phyloP scores from a whole-genome alignment of 1,140 invertebrate genomes.

The Plutomurus gul region DNA sequence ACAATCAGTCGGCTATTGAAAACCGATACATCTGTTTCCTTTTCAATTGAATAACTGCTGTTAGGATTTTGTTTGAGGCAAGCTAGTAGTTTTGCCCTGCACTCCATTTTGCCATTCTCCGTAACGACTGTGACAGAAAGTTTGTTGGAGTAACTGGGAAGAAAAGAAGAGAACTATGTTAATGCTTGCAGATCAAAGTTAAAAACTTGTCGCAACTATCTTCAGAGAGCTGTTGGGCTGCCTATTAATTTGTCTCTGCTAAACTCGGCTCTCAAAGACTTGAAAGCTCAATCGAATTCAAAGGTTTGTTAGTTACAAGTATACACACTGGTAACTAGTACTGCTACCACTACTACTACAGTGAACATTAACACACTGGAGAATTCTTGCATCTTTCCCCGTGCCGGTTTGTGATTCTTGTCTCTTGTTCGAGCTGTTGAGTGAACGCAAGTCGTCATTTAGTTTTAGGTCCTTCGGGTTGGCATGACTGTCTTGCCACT shows the following conservation, averaged over 20 bases:
- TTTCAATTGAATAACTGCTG: background rate
- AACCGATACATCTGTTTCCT: constrained; percentile 1
- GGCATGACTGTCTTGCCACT: background rate
- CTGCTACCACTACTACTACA: background rate
- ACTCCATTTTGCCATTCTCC: background rate
- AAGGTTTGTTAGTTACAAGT: background rate
- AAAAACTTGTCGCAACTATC: constrained; percentile 23
- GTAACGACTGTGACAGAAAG: background rate
- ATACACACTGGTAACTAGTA: too few relatives aligned
- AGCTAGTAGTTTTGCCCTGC: background rate
- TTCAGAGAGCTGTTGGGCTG: background rate
- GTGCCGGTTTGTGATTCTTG: background rate
- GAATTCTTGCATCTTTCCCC: background rate
- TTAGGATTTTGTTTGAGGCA: background rate
- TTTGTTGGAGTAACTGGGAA: background rate
- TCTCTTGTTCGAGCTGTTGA: background rate
- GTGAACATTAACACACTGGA: background rate
- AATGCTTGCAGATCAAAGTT: constrained; percentile 15
- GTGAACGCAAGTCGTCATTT: constrained; percentile 1
- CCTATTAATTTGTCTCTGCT: constrained; percentile 13
- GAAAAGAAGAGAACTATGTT: constrained; percentile 25
- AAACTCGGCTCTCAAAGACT: constrained; percentile 16
- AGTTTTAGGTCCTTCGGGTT: background rate
- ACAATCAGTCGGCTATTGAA: constrained; percentile 20
- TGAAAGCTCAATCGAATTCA: background rate